These are phyloP conservation scores for Poecile montanus DNA, from an alignment of 2,797 vertebrate genomes.

Conservation along the genomic window DNA sequence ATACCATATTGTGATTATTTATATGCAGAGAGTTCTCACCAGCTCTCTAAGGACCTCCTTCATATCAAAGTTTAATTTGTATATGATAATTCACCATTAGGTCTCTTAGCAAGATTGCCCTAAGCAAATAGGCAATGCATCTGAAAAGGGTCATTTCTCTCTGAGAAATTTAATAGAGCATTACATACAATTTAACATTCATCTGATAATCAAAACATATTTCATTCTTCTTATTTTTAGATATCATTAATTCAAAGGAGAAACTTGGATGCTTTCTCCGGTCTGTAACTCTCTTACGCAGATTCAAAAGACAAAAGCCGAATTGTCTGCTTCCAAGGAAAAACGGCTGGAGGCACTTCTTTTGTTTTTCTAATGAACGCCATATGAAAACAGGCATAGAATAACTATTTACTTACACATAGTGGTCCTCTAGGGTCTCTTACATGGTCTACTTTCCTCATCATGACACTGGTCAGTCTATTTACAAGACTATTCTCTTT, in stretches of 20 bases:
- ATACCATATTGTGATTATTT: constrained; percentile 10
- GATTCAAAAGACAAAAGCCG: constrained; percentile 60
- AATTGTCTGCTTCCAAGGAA: constrained; percentile 47
- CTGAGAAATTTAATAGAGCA: not conserved
- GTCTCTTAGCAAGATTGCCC: not conserved
- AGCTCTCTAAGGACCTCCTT: constrained; percentile 4
- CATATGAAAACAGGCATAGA: constrained; percentile 53
- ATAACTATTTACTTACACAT: constrained; percentile 43
- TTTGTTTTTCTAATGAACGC: constrained; percentile 50
- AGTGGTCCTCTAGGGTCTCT: not conserved
- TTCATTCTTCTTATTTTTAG: constrained; percentile 52
- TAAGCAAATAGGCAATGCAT: not conserved
- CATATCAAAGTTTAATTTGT: constrained; percentile 55
- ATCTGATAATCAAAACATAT: constrained; percentile 10
- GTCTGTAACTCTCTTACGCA: constrained; percentile 15
- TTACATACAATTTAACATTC: constrained; percentile 16
- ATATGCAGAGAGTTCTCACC: constrained; percentile 4
- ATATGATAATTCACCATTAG: constrained; percentile 35
- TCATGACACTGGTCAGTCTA: not conserved
- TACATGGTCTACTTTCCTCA: not conserved
- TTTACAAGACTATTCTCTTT: not conserved
- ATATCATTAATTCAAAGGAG: constrained; percentile 30
- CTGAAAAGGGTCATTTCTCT: constrained; percentile 28
- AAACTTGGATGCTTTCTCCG: constrained; percentile 29
- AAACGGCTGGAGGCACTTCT: constrained; percentile 53